These are phyloP conservation scores for Solenopsis invicta DNA, from an alignment of 1,140 invertebrate species.

Conservation along the genomic window DNA sequence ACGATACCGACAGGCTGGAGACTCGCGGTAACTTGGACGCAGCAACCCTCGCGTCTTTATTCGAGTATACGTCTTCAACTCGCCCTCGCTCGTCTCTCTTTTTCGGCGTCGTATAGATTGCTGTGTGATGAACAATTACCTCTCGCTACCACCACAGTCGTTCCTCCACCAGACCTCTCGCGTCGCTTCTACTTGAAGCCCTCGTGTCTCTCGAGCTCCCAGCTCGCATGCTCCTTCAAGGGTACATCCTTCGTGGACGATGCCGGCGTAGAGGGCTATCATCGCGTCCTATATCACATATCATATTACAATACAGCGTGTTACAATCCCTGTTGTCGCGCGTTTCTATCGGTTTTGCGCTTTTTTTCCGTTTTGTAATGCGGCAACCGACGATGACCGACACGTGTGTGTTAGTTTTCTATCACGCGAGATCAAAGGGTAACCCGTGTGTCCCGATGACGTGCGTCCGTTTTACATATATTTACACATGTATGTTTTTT, in stretches of 20 bases:
- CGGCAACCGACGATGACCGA: conserved; percentile 67
- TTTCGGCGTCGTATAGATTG: conserved; percentile 51
- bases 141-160: conserved; percentile 62
- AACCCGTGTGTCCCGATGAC: conserved; percentile 45
- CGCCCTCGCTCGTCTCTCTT: not conserved
- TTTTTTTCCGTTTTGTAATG: conserved; percentile 55
- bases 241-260: conserved; percentile 70
- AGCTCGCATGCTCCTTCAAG: conserved; percentile 69
- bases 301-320: conserved; percentile 78
- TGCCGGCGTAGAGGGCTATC: conserved; percentile 67
- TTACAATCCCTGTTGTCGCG: conserved; percentile 70
- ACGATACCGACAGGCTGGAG: conserved; percentile 30
- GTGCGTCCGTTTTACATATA: not conserved
- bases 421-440: conserved; percentile 53
- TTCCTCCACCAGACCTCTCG: conserved; percentile 49
- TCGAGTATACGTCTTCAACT: conserved; percentile 2
- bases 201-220: conserved; percentile 34
- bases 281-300: conserved; percentile 81
- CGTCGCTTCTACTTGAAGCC: conserved; percentile 22
- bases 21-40: conserved; percentile 54
- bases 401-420: conserved; percentile 54
- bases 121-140: conserved; percentile 74
- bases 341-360: conserved; percentile 68
- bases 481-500: conserved; percentile 19
- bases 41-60: conserved; percentile 35